These are phyloP conservation scores for Cotesia congregata DNA, from an alignment of 2,888 invertebrate species.

Conservation along the genomic window DNA sequence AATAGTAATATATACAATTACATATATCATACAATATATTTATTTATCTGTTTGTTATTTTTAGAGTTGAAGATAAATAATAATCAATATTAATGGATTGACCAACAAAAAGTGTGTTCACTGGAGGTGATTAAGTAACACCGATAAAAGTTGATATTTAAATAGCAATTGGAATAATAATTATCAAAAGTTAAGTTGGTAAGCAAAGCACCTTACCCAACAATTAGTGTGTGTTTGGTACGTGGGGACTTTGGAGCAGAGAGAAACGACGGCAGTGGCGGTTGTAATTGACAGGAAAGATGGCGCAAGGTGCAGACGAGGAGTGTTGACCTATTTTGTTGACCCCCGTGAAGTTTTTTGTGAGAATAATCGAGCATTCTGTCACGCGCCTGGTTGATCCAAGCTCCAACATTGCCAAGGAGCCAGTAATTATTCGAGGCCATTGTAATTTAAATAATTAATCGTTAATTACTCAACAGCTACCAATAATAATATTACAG, in stretches of 20 bases:
- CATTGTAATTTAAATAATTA: background rate
- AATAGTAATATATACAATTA: no score
- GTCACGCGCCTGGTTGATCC: slow-evolving; percentile 21
- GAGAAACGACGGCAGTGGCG: slow-evolving; percentile 42
- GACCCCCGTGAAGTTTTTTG: slow-evolving; percentile 49
- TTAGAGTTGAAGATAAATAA: background rate
- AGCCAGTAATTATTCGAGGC: background rate
- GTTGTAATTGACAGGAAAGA: slow-evolving; percentile 64
- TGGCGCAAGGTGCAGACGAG: slow-evolving; percentile 71
- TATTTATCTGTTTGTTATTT: slow-evolving; percentile 23
- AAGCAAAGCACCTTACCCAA: slow-evolving; percentile 25
- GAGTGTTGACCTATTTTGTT: slow-evolving; percentile 67
- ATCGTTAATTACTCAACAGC: slow-evolving; percentile 40
- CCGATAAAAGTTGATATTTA: no score
- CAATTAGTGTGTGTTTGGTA: slow-evolving; percentile 26
- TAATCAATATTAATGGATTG: no score
- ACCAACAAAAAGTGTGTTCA: no score
- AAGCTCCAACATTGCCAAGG: slow-evolving; percentile 9
- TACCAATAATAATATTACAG: slow-evolving; percentile 39
- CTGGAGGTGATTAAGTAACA: no score
- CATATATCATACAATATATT: no score
- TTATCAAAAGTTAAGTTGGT: slow-evolving; percentile 21
- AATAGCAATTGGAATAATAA: slow-evolving; percentile 2
- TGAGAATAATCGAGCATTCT: slow-evolving; percentile 52
- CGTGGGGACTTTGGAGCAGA: slow-evolving; percentile 16